These are phyloP conservation scores for Samia ricini DNA, from an alignment of 1,140 invertebrate genomes.

Conservation along the genomic window DNA sequence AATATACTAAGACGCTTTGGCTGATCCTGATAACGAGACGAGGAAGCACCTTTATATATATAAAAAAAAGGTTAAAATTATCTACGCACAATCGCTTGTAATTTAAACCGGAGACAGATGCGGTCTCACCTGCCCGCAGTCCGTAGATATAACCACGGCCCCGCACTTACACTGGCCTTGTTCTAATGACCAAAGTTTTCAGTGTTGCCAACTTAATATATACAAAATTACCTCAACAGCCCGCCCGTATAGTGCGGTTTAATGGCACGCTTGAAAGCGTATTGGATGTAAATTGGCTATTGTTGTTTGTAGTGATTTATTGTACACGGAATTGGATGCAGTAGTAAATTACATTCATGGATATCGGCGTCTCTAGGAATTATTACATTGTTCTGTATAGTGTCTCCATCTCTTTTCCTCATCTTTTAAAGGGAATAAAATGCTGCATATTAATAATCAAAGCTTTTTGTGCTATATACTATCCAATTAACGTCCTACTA, in stretches of 20 bases:
- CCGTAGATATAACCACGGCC: constrained; percentile 44
- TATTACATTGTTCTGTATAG: neutral
- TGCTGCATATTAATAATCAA: too few relatives aligned
- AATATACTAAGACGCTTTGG: too few relatives aligned
- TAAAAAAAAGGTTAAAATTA: neutral
- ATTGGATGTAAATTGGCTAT: constrained; percentile 22
- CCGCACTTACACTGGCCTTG: constrained; percentile 51
- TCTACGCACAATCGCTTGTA: constrained; percentile 4
- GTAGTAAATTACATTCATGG: neutral
- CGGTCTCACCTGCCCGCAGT: constrained; percentile 43
- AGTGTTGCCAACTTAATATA: constrained; percentile 54
- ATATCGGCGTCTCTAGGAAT: neutral
- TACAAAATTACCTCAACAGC: constrained; percentile 55
- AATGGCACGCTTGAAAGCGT: constrained; percentile 17
- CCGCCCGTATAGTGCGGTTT: constrained; percentile 16
- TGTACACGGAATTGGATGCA: neutral
- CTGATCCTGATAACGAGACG: too few relatives aligned
- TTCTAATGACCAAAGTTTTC: constrained; percentile 69
- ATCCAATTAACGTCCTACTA: too few relatives aligned
- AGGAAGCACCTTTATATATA: too few relatives aligned
- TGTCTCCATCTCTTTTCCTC: too few relatives aligned
- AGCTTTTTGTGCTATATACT: too few relatives aligned
- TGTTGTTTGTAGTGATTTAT: constrained; percentile 13
- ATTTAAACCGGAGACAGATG: constrained; percentile 19
- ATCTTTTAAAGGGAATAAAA: too few relatives aligned